Conservation (phyloP, 1,140 invertebrate species). For the Leucophenga varia region DNA sequence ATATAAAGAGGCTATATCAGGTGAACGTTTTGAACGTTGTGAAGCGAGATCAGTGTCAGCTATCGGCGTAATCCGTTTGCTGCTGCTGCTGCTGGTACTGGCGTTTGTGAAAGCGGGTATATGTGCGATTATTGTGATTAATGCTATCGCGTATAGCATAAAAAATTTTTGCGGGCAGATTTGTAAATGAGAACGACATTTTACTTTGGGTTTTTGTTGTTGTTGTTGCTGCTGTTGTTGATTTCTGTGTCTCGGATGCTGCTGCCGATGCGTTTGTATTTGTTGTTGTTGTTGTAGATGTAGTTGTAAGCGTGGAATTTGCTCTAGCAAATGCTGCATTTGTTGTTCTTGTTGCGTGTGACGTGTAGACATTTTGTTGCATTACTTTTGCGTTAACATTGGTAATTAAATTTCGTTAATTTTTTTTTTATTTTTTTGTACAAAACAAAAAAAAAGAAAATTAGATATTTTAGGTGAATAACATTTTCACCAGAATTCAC, state of each 20-base stretch:
- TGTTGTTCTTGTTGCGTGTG: slow-evolving; percentile 3
- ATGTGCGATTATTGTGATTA: slow-evolving; percentile 3
- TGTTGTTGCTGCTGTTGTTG: slow-evolving; percentile 42
- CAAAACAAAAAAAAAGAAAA: no score
- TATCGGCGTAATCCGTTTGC: slow-evolving; percentile 4
- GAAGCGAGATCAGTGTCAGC: slow-evolving; percentile 11
- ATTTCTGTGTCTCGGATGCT: no score
- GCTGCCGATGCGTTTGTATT: slow-evolving; percentile 28
- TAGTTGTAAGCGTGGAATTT: no score
- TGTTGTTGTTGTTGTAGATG: slow-evolving; percentile 6
- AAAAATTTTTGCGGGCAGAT: slow-evolving; percentile 7
- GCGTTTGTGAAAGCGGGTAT: not conserved
- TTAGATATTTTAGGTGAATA: no score
- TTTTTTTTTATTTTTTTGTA: slow-evolving; percentile 1
- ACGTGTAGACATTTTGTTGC: slow-evolving; percentile 34
- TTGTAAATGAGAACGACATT: slow-evolving; percentile 31
- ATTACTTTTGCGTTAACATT: slow-evolving; percentile 12
- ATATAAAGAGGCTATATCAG: slow-evolving; percentile 7
- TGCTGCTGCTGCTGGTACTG: not conserved
- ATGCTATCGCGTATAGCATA: not conserved
- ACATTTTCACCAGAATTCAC: no score
- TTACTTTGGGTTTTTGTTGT: slow-evolving; percentile 44
- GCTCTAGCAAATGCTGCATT: no score
- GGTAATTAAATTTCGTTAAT: not conserved
- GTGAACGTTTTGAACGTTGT: slow-evolving; percentile 1